Conservation (phyloP, 1,140 invertebrate genomes). For the Euglossa dilemma region DNA sequence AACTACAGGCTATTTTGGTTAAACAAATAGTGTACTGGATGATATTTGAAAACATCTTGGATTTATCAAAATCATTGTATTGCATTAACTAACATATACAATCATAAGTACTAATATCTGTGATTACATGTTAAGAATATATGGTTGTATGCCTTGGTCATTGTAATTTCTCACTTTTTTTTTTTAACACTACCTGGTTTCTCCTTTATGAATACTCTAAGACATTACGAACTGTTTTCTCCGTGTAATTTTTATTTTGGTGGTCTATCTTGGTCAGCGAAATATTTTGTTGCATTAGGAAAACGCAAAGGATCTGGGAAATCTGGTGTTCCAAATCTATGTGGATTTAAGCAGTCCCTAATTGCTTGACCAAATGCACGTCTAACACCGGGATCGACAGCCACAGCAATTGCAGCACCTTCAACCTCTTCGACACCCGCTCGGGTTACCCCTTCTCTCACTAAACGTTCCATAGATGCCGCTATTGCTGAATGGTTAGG, state of each 20-base stretch:
- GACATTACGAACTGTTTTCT: slow-evolving; percentile 13
- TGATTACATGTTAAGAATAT: slow-evolving; percentile 32
- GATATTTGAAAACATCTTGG: slow-evolving; percentile 8
- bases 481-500: slow-evolving; percentile 74
- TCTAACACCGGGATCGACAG: slow-evolving; percentile 75
- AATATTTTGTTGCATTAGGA: slow-evolving; percentile 80
- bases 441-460: slow-evolving; percentile 75
- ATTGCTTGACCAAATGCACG: slow-evolving; percentile 80
- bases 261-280: slow-evolving; percentile 71
- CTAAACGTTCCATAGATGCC: slow-evolving; percentile 78
- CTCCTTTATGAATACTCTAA: slow-evolving; percentile 52
- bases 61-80: slow-evolving; percentile 7
- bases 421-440: slow-evolving; percentile 77
- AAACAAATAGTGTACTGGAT: slow-evolving; percentile 8
- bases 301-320: slow-evolving; percentile 79
- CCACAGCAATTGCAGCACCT: slow-evolving; percentile 78
- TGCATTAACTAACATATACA: neutral
- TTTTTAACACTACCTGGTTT: slow-evolving; percentile 25
- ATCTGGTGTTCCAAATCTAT: slow-evolving; percentile 71
- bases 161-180: slow-evolving; percentile 5
- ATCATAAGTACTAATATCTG: slow-evolving; percentile 20
- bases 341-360: slow-evolving; percentile 77
- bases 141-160: slow-evolving; percentile 49
- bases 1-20: slow-evolving; percentile 4
- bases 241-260: slow-evolving; percentile 69